phyloP scores from a whole-genome alignment of 2,888 invertebrate species.

The Dexiosoma caninum region DNA sequence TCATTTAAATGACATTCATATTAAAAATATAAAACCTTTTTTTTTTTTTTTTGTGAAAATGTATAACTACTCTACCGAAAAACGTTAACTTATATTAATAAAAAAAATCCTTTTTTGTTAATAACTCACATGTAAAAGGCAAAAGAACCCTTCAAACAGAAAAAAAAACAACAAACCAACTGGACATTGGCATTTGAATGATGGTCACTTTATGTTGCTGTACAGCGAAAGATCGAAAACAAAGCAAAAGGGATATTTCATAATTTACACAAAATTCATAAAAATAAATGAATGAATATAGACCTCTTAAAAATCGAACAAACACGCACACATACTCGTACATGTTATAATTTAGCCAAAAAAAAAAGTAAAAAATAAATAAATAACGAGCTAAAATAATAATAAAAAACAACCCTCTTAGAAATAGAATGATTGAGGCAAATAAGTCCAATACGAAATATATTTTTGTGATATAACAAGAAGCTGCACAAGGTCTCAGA shows the following conservation, averaged over 20 bases:
- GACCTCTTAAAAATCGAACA: constrained; percentile 56
- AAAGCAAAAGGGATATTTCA: constrained; percentile 58
- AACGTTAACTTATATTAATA: constrained; percentile 64
- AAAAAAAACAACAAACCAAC: constrained; percentile 37
- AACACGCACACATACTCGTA: not conserved
- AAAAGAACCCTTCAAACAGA: constrained; percentile 32
- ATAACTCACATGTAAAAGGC: constrained; percentile 51
- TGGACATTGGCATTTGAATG: constrained; percentile 65
- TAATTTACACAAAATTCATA: constrained; percentile 55
- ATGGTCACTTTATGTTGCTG: constrained; percentile 56
- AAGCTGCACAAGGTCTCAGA: constrained; percentile 60
- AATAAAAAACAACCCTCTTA: constrained; percentile 55
- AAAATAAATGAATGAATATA: constrained; percentile 41
- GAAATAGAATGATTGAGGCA: constrained; percentile 36
- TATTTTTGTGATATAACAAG: constrained; percentile 47
- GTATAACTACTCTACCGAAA: constrained; percentile 2
- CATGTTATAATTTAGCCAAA: constrained; percentile 18
- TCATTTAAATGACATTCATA: constrained; percentile 57
- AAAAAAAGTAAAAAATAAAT: not conserved
- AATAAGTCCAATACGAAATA: constrained; percentile 18
- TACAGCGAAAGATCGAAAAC: not conserved
- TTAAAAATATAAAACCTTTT: constrained; percentile 54
- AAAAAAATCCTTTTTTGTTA: constrained; percentile 62
- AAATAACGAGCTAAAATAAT: constrained; percentile 15
- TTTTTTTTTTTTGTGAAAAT: not conserved